Base-by-base conservation (phyloP, 2,797 vertebrate species). In the Crotalus adamanteus region DNA sequence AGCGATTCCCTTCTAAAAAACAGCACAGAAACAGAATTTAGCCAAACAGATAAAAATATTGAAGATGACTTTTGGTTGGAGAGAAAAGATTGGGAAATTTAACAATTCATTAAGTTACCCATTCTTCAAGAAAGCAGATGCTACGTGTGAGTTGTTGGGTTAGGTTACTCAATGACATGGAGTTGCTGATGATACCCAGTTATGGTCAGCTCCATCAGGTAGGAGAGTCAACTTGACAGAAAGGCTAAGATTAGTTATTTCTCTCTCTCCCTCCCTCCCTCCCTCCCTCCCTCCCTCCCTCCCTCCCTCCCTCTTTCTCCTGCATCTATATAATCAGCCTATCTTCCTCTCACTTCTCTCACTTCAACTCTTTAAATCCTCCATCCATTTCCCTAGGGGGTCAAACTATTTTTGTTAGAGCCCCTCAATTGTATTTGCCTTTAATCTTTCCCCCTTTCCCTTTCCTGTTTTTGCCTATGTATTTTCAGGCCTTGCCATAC, bases 1-100 rank as follows among this genome's bases (percentile, higher is more conserved):
- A 99, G 51, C 97, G 94, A 25, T 55, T 94, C 1, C 28, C 2
- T 0, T 88, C 98, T 98, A 92, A 57, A 65, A 12, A 18, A 1
- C 53, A 87, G 7, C n/a, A 91, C 31, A 63, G 28, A 56, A 91
- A 42, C 3, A 87, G 9, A 87, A 16, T 31, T 37, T 78, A 47
- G 22, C 11, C 60, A 26, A 69, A 37, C 28, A 55, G 16, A 6
- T 42, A 8, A 78, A 42, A 42, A 42, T 42, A 78, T 78, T 42
- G 31, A 78, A 4, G 31, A 18, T 78, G 31, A 73, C 14, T 69
- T 73, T 78, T 78, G 16, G 7, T 20, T 78, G 16, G 2, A 78
- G 69, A 0, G 18, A 42, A 78, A 78, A 78, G 31, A 78, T 20
- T 78, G 69, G 69, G 28, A 78, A 37, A 78, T 3, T 78, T 78